These are phyloP conservation scores for Scyliorhinus canicula DNA, from an alignment of 2,797 vertebrate genomes.

Conservation along the genomic window DNA sequence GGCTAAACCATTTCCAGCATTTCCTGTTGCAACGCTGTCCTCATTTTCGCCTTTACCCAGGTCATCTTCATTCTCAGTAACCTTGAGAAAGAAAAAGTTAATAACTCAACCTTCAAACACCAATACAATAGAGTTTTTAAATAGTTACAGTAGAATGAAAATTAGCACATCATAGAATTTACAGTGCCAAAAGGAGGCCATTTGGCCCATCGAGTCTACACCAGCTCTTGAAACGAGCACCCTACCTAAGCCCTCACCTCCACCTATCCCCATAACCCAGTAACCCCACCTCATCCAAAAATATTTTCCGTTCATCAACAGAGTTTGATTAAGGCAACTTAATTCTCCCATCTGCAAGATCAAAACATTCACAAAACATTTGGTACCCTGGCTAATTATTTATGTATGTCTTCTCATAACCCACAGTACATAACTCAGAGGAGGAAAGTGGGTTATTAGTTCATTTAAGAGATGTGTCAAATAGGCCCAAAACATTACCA, in stretches of 20 bases:
- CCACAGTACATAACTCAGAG: background rate
- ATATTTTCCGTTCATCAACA: background rate
- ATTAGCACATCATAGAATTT: no score
- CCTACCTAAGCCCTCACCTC: no score
- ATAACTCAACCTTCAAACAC: background rate
- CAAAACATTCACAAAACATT: background rate
- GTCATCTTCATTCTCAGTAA: conserved; percentile 37
- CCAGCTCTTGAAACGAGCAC: no score
- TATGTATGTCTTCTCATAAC: background rate
- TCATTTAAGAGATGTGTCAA: background rate
- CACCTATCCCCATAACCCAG: no score
- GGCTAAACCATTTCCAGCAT: conserved; percentile 36
- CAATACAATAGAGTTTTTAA: background rate
- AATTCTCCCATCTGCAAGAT: background rate
- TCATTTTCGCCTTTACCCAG: conserved; percentile 34
- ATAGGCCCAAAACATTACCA: background rate
- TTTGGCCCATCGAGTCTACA: no score
- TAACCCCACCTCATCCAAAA: background rate
- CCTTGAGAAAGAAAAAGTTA: conserved; percentile 18
- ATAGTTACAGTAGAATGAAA: background rate
- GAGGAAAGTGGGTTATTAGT: background rate
- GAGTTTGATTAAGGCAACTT: background rate
- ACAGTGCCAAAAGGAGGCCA: no score
- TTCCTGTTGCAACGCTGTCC: background rate
- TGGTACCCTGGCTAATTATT: background rate